Evolutionary conservation across 2,797 vertebrate species (phyloP), one percentile per base, ranked within the genome.

Genomic region (Discoglossus pictus): DNA sequence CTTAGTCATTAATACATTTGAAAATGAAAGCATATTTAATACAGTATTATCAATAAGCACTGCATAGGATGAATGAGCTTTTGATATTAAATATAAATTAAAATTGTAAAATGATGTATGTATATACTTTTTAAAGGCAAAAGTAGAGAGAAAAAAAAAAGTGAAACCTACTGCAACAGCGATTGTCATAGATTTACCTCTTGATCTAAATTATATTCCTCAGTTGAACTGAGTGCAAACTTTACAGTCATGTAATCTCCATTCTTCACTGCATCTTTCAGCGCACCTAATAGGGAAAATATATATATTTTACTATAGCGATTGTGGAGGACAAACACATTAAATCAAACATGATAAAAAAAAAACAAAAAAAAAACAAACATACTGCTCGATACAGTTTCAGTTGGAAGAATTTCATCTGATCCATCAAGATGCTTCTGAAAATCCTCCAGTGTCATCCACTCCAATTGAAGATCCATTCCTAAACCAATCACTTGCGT

Each of bases 361-460:
- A 42, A 10, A 17, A 25, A 9, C 16, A 39, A 16, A 15, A n/a
- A 18, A 52, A n/a, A n/a, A n/a, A 23, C 34, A n/a, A 11, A 93
- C 95, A 93, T 74, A 98, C 96, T 86, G 44, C 85, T 91, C 59
- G 96, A 90, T 79, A 98, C 72, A 0, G 88, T 84, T 66, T 86
- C 73, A 53, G 85, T 79, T 9, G 86, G 77, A 9, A 89, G 80
- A 64, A 91, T 89, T 77, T 97, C 94, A 81, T 98, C 93, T 50
- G 92, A 90, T 70, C 96, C 96, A 48, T 94, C 92, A 47, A 98
- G 88, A 81, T 99, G 96, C 81, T 93, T 98, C 75, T 98, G 96
- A 75, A 99, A 98, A 74, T 98, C 95, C 39, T 99, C 96, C 40
- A 98, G 76, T 0, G 93, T 94, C 90, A 99, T 94, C 96, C 93